A percentile compares a stretch with the other conserved stretches of the same genome.
These are phyloP conservation scores for Zosterops pallidus DNA, from an alignment of 2,113 vertebrate species.

Conservation along the genomic window DNA sequence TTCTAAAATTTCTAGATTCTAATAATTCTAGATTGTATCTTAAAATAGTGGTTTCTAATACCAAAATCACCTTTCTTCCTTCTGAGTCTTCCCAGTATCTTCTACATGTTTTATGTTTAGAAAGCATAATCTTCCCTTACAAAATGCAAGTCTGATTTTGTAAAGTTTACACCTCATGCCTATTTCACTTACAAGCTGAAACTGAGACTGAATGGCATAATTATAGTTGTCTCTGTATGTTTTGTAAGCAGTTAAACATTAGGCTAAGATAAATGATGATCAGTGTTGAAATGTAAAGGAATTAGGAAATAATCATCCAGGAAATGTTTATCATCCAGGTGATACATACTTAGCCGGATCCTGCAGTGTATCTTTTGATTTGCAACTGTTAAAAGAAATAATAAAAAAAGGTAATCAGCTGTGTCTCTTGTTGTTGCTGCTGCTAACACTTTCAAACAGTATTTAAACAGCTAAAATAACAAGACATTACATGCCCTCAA, in stretches of 20 bases:
- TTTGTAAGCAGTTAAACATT: slow-evolving; percentile 11
- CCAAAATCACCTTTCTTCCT: neutral
- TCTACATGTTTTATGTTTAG: neutral
- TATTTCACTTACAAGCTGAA: neutral
- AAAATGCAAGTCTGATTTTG: neutral
- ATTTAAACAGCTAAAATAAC: neutral
- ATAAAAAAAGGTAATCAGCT: neutral
- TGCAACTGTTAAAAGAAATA: neutral
- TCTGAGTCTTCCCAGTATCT: neutral
- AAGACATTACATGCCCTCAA: neutral
- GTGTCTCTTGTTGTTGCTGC: neutral
- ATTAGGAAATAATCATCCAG: neutral
- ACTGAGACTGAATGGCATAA: neutral
- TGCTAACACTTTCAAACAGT: neutral
- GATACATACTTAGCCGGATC: neutral
- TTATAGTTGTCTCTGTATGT: neutral
- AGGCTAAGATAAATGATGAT: neutral
- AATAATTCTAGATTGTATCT: neutral
- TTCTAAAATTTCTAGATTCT: no score
- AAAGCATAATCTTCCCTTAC: neutral
- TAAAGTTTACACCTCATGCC: neutral
- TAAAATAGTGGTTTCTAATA: neutral
- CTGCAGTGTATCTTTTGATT: neutral
- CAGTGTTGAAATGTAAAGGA: neutral
- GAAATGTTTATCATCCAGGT: neutral